Evolutionary conservation across 1,140 invertebrate species (phyloP).

Genomic region (Gyrodactylus bullatarudis): DNA sequence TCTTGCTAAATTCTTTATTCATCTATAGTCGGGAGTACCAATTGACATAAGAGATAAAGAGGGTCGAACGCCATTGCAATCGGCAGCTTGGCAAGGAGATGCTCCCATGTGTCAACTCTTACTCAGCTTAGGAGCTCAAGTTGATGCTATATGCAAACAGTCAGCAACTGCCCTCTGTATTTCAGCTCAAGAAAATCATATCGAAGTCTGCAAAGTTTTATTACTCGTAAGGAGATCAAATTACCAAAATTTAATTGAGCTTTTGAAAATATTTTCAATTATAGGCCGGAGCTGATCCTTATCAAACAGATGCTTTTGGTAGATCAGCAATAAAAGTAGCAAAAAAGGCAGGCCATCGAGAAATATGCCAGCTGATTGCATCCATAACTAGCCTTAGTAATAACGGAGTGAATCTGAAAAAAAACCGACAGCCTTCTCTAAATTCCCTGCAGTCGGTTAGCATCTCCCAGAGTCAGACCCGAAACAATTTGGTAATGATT

Average conservation of each 20-base stretch:
- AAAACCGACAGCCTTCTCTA: not conserved
- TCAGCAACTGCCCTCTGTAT: conserved; percentile 65
- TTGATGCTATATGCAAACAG: conserved; percentile 65
- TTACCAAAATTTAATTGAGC: not conserved
- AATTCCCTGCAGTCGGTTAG: no score
- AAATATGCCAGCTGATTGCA: not conserved
- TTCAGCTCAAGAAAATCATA: conserved; percentile 69
- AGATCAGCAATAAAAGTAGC: not conserved
- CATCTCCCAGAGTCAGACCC: no score
- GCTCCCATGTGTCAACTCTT: conserved; percentile 43
- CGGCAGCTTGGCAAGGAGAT: conserved; percentile 72
- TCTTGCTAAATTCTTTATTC: not conserved
- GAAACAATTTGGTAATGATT: no score
- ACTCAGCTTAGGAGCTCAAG: conserved; percentile 26
- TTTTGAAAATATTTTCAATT: not conserved
- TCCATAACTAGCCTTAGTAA: not conserved
- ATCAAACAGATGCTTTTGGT: not conserved
- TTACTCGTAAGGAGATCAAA: conserved; percentile 17
- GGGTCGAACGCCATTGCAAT: conserved; percentile 50
- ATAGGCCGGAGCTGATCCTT: not conserved
- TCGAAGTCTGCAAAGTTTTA: conserved; percentile 47
- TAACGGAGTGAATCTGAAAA: not conserved
- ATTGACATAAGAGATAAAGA: conserved; percentile 61
- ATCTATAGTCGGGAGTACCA: conserved; percentile 29
- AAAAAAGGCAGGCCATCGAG: not conserved